Evolutionary conservation across 2,113 vertebrate species (phyloP), one percentile per base, ranked within the genome.

Genomic region (Uropsilus gracilis): DNA sequence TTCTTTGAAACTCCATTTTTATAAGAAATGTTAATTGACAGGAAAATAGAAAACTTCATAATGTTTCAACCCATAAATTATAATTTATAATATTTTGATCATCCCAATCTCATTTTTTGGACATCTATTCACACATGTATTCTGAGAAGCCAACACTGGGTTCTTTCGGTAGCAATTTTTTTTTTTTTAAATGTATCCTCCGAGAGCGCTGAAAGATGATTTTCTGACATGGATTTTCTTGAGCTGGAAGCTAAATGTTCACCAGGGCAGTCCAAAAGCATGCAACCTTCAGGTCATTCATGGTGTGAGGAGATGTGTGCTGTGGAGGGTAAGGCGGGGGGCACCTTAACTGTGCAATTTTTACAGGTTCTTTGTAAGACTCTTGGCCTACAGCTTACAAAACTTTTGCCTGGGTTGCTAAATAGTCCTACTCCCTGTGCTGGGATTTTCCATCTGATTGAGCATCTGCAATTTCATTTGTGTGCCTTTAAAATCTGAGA

Each of bases 221-320:
- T 95, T 97, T 91, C 48, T 81, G 86, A 95, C 85, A 55, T 86
- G 81, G 73, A 57, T 96, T 97, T 92, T 94, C 85, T 92, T 93
- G 59, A 92, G 85, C 88, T 82, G 63, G 30, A 88, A 86, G 42
- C 9, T 28, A 85, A 88, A 86, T 90, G 81, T 96, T 94, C 72
- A 90, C 72, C 81, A 66, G 55, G 61, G 77, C 84, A 68, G 96
- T 84, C 90, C 61, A 46, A 89, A 92, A 87, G 85, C 80, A 90
- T 81, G 84, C 75, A 44, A 57, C 80, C 87, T 91, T 91, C 93
- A 64, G 89, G 72, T 89, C 83, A 86, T 83, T 89, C 90, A 46
- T 17, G 30, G 61, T 46, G 48, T 76, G 84, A 96, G 96, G 83
- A 76, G 80, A 71, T 44, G 66, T 92, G 73, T 77, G 88, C 48